These are phyloP conservation scores for Enteromius treurensis DNA, from an alignment of 2,797 vertebrate genomes.

Conservation along the genomic window DNA sequence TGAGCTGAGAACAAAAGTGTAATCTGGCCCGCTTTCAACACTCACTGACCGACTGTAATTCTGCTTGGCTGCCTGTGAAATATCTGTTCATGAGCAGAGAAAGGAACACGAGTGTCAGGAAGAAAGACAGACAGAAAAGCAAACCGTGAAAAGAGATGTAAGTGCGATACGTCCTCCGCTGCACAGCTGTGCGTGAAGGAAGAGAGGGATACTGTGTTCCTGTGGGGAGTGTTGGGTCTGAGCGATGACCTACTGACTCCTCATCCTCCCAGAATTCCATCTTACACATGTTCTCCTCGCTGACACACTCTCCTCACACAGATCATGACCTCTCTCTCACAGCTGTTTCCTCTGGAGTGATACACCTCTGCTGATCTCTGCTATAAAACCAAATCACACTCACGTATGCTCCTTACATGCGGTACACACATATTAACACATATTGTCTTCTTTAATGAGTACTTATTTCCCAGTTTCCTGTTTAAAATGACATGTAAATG, in stretches of 20 bases:
- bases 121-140: constrained; percentile 3
- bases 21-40: constrained; percentile 1
- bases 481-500: background rate
- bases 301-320: constrained; percentile 20
- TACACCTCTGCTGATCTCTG: constrained; percentile 23
- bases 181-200: constrained; percentile 53
- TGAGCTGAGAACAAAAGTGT: constrained; percentile 35
- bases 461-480: background rate
- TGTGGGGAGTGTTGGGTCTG: constrained; percentile 20
- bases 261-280: constrained; percentile 45
- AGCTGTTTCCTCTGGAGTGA: constrained; percentile 47
- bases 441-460: background rate
- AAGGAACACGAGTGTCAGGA: background rate
- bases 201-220: constrained; percentile 32
- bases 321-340: constrained; percentile 13
- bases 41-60: constrained; percentile 14
- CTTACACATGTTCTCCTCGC: constrained; percentile 7
- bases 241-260: constrained; percentile 47
- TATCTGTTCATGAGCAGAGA: background rate
- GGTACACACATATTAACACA: background rate
- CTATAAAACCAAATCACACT: constrained; percentile 1
- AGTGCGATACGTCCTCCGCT: constrained; percentile 32
- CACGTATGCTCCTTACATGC: background rate
- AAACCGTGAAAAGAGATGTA: background rate
- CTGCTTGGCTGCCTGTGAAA: constrained; percentile 5